Conservation (phyloP, 2,113 vertebrate species). For the Phrynosoma platyrhinos region DNA sequence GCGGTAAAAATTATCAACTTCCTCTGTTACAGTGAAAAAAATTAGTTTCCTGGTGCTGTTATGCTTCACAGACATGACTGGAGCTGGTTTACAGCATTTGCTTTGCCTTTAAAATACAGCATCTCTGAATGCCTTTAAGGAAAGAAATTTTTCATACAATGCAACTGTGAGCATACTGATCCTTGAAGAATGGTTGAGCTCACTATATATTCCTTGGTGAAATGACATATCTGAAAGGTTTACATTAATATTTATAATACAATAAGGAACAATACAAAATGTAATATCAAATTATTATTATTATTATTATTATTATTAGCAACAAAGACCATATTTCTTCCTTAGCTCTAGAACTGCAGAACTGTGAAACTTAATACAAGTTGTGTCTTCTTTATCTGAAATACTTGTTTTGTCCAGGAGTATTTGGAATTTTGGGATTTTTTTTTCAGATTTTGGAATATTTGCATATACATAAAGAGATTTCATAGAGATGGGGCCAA, state of each 20-base stretch:
- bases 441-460: no score
- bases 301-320: no score
- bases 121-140: neutral
- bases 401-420: no score
- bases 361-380: no score
- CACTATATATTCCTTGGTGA: neutral
- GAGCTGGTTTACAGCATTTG: neutral
- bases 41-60: slow-evolving; percentile 27
- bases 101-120: fast-evolving
- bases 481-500: no score
- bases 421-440: no score
- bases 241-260: neutral
- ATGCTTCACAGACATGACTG: neutral
- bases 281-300: no score
- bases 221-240: neutral
- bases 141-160: neutral
- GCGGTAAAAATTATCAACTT: neutral
- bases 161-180: neutral
- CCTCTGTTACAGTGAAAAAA: slow-evolving; percentile 7
- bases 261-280: neutral
- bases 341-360: no score
- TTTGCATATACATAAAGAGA: no score
- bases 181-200: neutral
- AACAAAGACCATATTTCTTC: no score
- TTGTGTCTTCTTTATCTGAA: no score